Conservation (phyloP, 2,888 invertebrate species). For the Xanthia togata region DNA sequence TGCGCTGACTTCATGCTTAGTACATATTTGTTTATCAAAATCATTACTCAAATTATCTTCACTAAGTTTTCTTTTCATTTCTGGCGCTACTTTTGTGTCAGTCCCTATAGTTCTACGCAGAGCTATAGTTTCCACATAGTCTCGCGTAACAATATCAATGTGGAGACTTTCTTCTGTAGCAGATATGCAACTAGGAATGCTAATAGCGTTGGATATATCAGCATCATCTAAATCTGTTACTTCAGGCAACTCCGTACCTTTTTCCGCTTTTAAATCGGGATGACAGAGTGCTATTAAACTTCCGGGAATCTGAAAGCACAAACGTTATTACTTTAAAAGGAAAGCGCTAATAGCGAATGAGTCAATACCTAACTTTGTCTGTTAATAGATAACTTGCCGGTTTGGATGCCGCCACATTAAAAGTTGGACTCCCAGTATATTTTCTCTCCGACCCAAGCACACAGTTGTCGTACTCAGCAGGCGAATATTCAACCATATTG, state of each 20-base stretch:
- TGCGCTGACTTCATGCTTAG: constrained; percentile 66
- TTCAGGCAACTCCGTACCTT: constrained; percentile 29
- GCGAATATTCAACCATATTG: constrained; percentile 65
- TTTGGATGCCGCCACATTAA: constrained; percentile 71
- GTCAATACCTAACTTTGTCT: not conserved
- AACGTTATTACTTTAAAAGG: not conserved
- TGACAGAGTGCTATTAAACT: constrained; percentile 78
- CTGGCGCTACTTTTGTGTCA: constrained; percentile 68
- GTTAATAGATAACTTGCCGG: constrained; percentile 72
- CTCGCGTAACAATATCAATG: constrained; percentile 79
- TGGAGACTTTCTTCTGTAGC: constrained; percentile 76
- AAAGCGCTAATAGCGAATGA: not conserved
- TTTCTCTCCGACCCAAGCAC: constrained; percentile 61
- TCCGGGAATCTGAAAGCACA: constrained; percentile 78
- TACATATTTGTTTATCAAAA: constrained; percentile 70
- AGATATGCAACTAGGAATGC: constrained; percentile 63
- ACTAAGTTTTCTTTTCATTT: constrained; percentile 59
- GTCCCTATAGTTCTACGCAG: constrained; percentile 79
- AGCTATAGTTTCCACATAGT: constrained; percentile 77
- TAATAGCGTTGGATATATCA: constrained; percentile 15
- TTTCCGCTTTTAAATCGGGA: constrained; percentile 66
- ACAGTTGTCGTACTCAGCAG: constrained; percentile 62
- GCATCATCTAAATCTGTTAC: not conserved
- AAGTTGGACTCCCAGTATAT: constrained; percentile 60
- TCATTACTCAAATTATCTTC: constrained; percentile 65